Base-by-base conservation (phyloP, 2,888 invertebrate species). In the Oscheius onirici region DNA sequence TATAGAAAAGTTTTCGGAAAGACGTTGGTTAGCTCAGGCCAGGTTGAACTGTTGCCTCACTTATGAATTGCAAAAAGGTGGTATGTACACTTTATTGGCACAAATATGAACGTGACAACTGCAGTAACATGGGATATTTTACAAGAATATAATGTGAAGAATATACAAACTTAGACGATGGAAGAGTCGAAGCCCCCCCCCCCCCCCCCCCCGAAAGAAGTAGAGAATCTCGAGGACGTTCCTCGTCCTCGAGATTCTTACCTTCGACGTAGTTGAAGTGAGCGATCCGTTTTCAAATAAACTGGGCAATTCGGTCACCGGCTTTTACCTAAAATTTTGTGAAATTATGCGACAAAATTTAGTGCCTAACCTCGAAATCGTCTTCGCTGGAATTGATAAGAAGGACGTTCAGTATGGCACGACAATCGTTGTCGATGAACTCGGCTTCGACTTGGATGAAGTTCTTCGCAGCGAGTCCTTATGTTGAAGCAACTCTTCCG, bases 231-330 rank as follows among this genome's bases (percentile, higher is more conserved):
- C n/a, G n/a, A n/a, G n/a, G n/a, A 74, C 97, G 91, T 40, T 91
- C 91, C 0, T 97, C 97, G 24, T 92, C 91, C 28, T 92, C 91
- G 75, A 97, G 89, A 69, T 91, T 91, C 85, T 90, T 88, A 15
- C 92, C 92, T 90, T 97, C 94, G 84, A 92, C 89, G 11, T 96
- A 87, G 26, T 92, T 92, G 0, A 97, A 95, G 60, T 75, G 78
- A 13, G 79, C 75, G 60, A 81, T 82, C 57, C 76, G 92, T 89
- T 99, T 97, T 88, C 96, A 95, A 73, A 99, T 95, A 2, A 99
- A 90, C 87, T 99, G 99, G 8, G 99, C 99, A 84, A 99, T 93
- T 57, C 97, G 91, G 87, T 99, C 97, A 1, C 97, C 99, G 83
- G 92, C 92, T 71, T 92, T 92, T 0, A 97, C 92, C 88, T 84